These are phyloP conservation scores for Drosophila meridionalis DNA, from an alignment of 2,888 invertebrate species.

Conservation along the genomic window DNA sequence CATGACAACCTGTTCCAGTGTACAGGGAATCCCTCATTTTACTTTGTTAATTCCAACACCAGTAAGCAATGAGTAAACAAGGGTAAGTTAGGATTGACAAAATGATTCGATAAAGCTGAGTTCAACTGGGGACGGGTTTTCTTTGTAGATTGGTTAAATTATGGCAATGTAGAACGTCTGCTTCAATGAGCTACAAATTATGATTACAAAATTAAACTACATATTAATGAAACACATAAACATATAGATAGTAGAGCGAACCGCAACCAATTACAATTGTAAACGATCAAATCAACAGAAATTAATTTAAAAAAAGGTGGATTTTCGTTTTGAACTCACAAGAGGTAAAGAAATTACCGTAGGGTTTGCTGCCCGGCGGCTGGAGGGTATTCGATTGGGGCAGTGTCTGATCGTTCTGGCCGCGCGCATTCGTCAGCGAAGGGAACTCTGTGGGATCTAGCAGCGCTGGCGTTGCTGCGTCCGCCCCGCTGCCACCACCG, in stretches of 20 bases:
- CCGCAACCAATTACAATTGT: slow-evolving; percentile 36
- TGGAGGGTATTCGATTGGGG: slow-evolving; percentile 93
- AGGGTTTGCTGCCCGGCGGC: slow-evolving; percentile 96
- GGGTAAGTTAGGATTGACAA: not conserved
- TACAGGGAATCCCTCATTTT: not conserved
- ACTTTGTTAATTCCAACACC: slow-evolving; percentile 28
- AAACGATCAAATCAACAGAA: slow-evolving; percentile 37
- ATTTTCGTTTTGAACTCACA: slow-evolving; percentile 84
- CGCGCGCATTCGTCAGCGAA: slow-evolving; percentile 93
- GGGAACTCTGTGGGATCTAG: slow-evolving; percentile 97
- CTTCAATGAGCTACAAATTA: not conserved
- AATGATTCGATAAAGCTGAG: not conserved
- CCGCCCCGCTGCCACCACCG: slow-evolving; percentile 89
- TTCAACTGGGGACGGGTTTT: not conserved
- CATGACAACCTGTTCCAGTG: not conserved
- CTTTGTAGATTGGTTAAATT: not conserved
- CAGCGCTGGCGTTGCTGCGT: slow-evolving; percentile 92
- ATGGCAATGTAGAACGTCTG: not conserved
- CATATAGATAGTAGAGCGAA: slow-evolving; percentile 16
- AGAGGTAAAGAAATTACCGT: slow-evolving; percentile 89
- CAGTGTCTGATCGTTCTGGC: slow-evolving; percentile 91
- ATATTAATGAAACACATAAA: slow-evolving; percentile 8
- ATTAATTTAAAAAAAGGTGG: slow-evolving; percentile 66
- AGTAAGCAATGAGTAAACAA: slow-evolving; percentile 7
- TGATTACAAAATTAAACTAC: not conserved